Base-by-base conservation (phyloP, 35 echinoderm and acorn worm genomes). In the Strongylocentrotus purpuratus region DNA sequence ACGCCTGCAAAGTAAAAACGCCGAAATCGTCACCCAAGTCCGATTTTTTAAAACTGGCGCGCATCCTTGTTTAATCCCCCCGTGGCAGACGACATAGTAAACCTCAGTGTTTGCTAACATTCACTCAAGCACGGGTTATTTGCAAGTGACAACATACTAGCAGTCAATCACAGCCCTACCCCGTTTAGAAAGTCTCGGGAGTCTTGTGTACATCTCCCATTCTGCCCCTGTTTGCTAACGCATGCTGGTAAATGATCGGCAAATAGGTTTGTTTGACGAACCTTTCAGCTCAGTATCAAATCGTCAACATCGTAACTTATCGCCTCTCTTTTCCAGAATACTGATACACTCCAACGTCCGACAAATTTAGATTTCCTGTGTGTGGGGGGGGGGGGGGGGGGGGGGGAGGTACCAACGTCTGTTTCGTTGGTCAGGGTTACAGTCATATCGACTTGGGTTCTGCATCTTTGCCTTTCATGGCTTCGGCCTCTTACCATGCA, bases 241-340 rank as follows among this genome's bases (percentile, higher is more conserved):
- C 91, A 50, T 93, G 91, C 91, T 31, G 48, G 91, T 58, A 93
- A 93, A 93, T 93, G 91, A 93, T 93, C 45, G 91, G 91, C 91
- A 93, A 93, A 93, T 93, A 93, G 45, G 46, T 50, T 93, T 93
- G 91, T 93, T 93, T 93, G 91, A 93, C 91, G 91, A 93, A 93
- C 46, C 91, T 93, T 93, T 93, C 91, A 93, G 91, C 15, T 93
- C 91, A 31, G 91, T 58, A 93, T 47, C 91, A 93, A 93, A 93
- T 93, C 91, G 91, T 93, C 91, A 93, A 93, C 91, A 93, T 58
- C 17, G 46, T 58, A 93, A 93, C 46, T 93, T 93, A 58, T 93
- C 91, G 91, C 41, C 48, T 33, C 91, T 58, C 32, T 93, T 93
- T 58, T 55, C 22, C 46, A 93, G 87, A 89, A 89, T 89, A 89